Conservation (phyloP, 2,113 vertebrate genomes). For the Chionodraco myersi region DNA sequence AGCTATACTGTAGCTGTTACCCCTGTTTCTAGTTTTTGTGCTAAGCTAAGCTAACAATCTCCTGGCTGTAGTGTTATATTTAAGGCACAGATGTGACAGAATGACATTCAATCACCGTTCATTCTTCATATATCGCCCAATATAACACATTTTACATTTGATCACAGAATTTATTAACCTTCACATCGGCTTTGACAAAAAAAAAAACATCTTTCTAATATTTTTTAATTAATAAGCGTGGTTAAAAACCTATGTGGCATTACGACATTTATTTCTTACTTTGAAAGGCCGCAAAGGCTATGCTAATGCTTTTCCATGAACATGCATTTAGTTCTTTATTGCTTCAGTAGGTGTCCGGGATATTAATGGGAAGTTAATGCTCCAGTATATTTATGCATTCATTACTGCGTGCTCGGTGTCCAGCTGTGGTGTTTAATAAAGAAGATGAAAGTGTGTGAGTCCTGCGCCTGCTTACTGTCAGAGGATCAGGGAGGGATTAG, state of each 20-base stretch:
- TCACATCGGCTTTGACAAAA: background rate
- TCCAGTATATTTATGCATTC: background rate
- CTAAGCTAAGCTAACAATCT: background rate
- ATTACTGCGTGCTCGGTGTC: background rate
- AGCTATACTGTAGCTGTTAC: too few relatives aligned
- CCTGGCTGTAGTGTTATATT: background rate
- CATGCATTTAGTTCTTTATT: background rate
- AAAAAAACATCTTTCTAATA: background rate
- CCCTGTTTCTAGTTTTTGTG: background rate
- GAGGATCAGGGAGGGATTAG: conserved; percentile 59
- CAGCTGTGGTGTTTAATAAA: conserved; percentile 38
- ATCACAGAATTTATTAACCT: too few relatives aligned
- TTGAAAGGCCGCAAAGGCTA: background rate
- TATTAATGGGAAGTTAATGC: background rate
- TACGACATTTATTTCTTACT: background rate
- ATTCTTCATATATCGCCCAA: too few relatives aligned
- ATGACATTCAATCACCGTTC: background rate
- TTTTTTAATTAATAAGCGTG: background rate
- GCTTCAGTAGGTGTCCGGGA: background rate
- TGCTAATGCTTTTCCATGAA: background rate
- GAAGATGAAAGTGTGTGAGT: conserved; percentile 22
- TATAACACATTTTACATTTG: too few relatives aligned
- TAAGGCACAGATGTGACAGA: background rate
- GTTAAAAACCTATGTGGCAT: background rate
- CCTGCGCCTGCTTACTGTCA: conserved; percentile 24